Conservation (phyloP, 2,888 invertebrate genomes). For the Coenonympha arcania region DNA sequence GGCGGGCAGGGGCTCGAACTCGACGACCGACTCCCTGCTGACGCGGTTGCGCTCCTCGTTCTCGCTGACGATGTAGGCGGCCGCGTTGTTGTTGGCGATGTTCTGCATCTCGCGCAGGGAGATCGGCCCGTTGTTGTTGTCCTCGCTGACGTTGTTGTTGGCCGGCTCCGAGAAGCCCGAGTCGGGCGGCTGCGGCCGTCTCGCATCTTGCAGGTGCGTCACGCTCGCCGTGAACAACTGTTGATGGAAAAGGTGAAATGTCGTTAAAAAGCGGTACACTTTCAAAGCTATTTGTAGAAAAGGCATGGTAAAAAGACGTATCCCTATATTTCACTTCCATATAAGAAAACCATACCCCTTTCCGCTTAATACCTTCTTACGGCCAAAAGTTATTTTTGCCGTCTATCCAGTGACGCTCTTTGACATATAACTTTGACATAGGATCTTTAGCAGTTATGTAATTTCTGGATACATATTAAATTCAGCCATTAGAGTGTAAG, state of each 20-base stretch:
- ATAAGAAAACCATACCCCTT: too few species aligned
- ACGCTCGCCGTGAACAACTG: slow-evolving; percentile 63
- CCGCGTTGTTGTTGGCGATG: slow-evolving; percentile 73
- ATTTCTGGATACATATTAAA: too few species aligned
- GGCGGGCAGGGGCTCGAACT: slow-evolving; percentile 61
- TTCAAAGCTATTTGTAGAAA: too few species aligned
- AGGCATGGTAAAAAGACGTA: too few species aligned
- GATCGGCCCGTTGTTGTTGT: slow-evolving; percentile 74
- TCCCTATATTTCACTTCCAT: too few species aligned
- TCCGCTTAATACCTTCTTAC: too few species aligned
- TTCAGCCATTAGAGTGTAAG: too few species aligned
- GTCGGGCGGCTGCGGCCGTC: slow-evolving; percentile 58
- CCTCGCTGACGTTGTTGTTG: slow-evolving; percentile 67
- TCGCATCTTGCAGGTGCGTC: slow-evolving; percentile 57
- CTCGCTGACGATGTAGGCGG: slow-evolving; percentile 68
- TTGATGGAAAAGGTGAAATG: neutral
- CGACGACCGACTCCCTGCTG: slow-evolving; percentile 62
- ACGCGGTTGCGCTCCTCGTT: slow-evolving; percentile 64
- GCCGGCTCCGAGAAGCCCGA: slow-evolving; percentile 63
- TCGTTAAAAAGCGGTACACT: too few species aligned
- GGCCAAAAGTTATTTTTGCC: too few species aligned
- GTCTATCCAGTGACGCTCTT: too few species aligned
- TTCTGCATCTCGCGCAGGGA: slow-evolving; percentile 73
- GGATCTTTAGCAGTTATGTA: too few species aligned
- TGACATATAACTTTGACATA: too few species aligned